Conservation (phyloP, 2,113 vertebrate genomes). For the Odobenus rosmarus region DNA sequence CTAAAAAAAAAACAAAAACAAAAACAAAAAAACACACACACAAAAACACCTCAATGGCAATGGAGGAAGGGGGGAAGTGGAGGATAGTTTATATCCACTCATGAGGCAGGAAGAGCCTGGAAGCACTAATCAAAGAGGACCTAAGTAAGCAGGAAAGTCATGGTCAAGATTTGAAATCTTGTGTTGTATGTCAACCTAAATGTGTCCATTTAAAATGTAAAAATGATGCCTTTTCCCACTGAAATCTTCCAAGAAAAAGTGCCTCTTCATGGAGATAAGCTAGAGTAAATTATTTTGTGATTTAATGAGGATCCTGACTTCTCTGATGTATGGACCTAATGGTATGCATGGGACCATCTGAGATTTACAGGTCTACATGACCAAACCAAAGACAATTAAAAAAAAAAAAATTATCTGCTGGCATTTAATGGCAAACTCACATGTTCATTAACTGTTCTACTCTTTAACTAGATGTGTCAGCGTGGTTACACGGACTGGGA, state of each 20-base stretch:
- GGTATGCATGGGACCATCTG: neutral
- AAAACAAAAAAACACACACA: too few relatives aligned
- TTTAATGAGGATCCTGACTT: neutral
- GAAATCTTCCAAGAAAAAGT: neutral
- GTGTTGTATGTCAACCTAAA: neutral
- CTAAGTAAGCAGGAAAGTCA: neutral
- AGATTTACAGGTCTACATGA: neutral
- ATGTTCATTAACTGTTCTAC: neutral
- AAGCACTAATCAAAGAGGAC: neutral
- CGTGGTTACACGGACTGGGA: neutral
- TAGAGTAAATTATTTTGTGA: neutral
- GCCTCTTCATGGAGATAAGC: neutral
- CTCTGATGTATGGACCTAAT: neutral
- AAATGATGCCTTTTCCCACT: neutral
- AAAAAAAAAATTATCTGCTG: neutral
- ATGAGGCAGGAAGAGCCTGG: neutral
- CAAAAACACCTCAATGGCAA: neutral
- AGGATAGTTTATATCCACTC: neutral
- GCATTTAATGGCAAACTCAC: neutral
- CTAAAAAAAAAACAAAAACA: neutral
- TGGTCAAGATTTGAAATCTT: neutral
- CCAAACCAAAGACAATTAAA: neutral
- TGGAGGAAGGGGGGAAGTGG: fast-evolving
- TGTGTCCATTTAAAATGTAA: neutral
- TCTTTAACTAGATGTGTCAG: neutral